phyloP scores from a whole-genome alignment of 2,113 vertebrate genomes.

The Nanorana parkeri region DNA sequence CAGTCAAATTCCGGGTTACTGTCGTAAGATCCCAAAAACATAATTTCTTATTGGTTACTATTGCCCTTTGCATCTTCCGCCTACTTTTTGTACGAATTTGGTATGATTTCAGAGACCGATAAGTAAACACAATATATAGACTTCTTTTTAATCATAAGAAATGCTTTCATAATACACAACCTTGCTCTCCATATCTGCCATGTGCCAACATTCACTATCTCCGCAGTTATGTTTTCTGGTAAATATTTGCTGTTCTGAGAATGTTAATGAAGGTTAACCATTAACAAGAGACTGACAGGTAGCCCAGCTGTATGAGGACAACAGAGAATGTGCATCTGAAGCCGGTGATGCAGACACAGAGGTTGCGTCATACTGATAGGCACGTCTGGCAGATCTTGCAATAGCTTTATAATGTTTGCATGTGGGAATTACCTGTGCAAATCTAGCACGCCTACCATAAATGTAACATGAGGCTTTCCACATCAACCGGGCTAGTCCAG shows the following conservation, averaged over 20 bases:
- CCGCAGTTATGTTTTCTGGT: conserved; percentile 57
- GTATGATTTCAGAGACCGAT: no score
- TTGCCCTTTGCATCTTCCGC: no score
- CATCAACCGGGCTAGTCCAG: conserved; percentile 12
- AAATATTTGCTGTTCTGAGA: conserved; percentile 63
- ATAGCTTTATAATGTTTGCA: conserved; percentile 47
- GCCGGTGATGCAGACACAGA: conserved; percentile 31
- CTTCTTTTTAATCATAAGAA: not conserved
- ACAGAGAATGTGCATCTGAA: not conserved
- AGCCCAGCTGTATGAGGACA: conserved; percentile 51
- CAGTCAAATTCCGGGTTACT: no score
- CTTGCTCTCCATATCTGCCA: conserved; percentile 27
- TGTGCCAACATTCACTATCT: conserved; percentile 62
- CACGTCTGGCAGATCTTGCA: conserved; percentile 24
- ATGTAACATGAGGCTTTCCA: not conserved
- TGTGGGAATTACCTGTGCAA: conserved; percentile 49
- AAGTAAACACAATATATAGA: no score
- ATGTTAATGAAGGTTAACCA: conserved; percentile 63
- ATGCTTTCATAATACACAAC: not conserved
- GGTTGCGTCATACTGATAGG: not conserved
- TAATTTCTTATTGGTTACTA: no score
- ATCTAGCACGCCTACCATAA: conserved; percentile 19
- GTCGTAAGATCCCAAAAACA: no score
- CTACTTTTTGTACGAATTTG: no score
- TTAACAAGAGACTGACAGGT: conserved; percentile 60